Evolutionary conservation across 2,888 invertebrate genomes (phyloP), one percentile per base, ranked within the genome.

Genomic region (Steromphala cineraria): DNA sequence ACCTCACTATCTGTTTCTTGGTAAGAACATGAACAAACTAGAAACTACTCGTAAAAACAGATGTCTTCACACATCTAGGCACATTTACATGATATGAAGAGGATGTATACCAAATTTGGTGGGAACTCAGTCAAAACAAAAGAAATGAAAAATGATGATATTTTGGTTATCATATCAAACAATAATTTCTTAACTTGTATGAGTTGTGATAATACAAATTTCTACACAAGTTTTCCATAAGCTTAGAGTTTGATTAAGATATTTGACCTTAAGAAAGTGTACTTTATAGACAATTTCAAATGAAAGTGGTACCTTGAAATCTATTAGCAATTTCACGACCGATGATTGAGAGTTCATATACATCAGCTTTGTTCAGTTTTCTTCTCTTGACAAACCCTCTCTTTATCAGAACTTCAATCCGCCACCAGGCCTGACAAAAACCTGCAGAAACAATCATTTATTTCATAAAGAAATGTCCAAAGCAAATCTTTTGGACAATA

Each of bases 381-480:
- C 87, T 80, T 7, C 88, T 79, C 75, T 85, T 86, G 56, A 89
- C 77, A 24, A 82, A 83, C 40, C 85, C 87, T 76, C 89, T 79
- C 71, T 84, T 88, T 28, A 86, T 85, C 31, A 89, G 79, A 1
- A 89, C 85, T 40, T 88, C 85, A 36, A 89, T 40, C 52, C 89
- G 78, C 89, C 88, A 88, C 87, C 87, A 87, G 0, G 89, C 88
- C 52, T 83, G 83, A 82, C 89, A 89, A 62, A 88, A 86, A 56
- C 86, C 89, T 89, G 80, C 15, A 78, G 46, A 46, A 46, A 5
- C 1, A 46, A 13, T 5, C 46, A 46, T 5, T 10, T 13, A n/a
- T 46, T 46, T 46, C 7, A 46, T 46, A 46, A n/a, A n/a, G n/a
- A n/a, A n/a, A n/a, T n/a, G n/a, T n/a, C n/a, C n/a, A n/a, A n/a